Evolutionary conservation across 2,113 vertebrate species (phyloP).

Genomic region (Lanius ludovicianus): DNA sequence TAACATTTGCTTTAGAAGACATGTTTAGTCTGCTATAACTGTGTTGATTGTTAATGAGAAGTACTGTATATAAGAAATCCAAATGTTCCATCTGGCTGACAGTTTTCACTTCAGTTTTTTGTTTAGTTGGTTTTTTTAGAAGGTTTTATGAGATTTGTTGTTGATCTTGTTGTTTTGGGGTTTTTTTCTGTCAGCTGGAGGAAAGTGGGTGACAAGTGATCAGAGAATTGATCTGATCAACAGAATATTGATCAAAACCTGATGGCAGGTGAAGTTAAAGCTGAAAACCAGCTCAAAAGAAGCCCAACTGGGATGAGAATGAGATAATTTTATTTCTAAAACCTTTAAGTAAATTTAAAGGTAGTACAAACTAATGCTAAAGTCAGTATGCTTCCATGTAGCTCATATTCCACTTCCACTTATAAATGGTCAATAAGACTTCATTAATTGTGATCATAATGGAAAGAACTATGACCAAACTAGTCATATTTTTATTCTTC

Average conservation of each 20-base stretch:
- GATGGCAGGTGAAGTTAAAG: background rate
- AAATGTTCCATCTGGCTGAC: background rate
- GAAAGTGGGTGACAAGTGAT: background rate
- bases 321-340: background rate
- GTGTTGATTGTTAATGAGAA: background rate
- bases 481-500: background rate
- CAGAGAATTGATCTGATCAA: background rate
- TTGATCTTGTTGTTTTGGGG: background rate
- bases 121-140: background rate
- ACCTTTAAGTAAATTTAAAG: background rate
- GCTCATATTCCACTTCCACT: background rate
- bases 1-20: conserved; percentile 2
- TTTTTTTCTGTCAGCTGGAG: background rate
- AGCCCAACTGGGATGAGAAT: background rate
- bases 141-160: background rate
- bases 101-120: background rate
- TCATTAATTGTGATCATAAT: background rate
- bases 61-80: background rate
- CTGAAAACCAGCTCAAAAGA: background rate
- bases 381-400: background rate
- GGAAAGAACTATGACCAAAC: background rate
- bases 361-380: background rate
- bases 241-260: background rate
- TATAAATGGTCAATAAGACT: background rate
- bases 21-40: conserved; percentile 23